Base-by-base conservation (phyloP, 2,113 vertebrate species). In the crab-eating macaque (Macaca fascicularis) region DNA sequence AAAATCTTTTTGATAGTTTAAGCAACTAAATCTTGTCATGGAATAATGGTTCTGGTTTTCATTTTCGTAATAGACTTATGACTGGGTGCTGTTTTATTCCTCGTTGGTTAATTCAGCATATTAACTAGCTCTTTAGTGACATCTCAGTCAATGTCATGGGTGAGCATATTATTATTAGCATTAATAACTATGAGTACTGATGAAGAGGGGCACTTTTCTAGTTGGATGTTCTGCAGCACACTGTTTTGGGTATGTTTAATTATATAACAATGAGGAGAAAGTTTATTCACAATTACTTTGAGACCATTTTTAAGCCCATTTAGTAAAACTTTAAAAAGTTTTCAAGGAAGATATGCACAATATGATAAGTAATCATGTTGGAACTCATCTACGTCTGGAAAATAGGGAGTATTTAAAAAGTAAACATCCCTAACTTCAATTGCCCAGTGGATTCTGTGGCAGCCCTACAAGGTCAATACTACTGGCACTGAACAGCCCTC, bases 151-250 rank as follows among this genome's bases (percentile, higher is more conserved):
- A 57, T 22, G 9, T 70, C 40, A 74, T 74, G 6, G 52, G 11
- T 78, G 43, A 88, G 50, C 1, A 5, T 64, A 84, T 78, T 89
- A 91, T 38, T 93, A 69, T 67, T 87, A 92, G 19, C 48, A 94
- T 83, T 96, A 91, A 64, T 82, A 93, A 96, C 79, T 82, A 52
- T 69, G 81, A 78, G 22, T 69, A 91, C 79, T 92, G 75, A 87
- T 89, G 50, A 90, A 96, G 52, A 89, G 48, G 8, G 8, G 22
- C 11, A 89, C 85, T 94, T 90, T 98, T 82, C 52, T 92, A 90
- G 40, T 48, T 67, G 45, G 85, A 67, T 82, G 13, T 96, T 94
- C 13, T 80, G 14, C 11, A 85, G 25, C 52, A 92, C 40, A 70
- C 17, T 84, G 19, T 87, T 96, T 67, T 27, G 30, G 70, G 76